phyloP scores from a whole-genome alignment of 2,888 invertebrate species.

The Branchellion lobata region DNA sequence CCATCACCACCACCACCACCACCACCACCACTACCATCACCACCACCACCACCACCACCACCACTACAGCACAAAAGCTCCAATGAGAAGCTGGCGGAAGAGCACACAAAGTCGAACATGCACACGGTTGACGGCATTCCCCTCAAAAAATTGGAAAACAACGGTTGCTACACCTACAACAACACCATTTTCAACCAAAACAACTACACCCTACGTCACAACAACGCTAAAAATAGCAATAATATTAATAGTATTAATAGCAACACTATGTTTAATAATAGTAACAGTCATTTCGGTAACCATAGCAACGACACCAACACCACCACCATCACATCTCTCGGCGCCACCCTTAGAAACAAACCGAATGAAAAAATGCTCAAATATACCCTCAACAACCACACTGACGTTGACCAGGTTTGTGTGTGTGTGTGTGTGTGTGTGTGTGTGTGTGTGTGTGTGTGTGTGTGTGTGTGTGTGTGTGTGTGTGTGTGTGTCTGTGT shows the following conservation, averaged over 20 bases:
- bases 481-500: background rate
- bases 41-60: background rate
- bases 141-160: conserved; percentile 32
- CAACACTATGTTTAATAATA: background rate
- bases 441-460: conserved; percentile 29
- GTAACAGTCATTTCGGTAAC: background rate
- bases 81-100: conserved; percentile 28
- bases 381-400: conserved; percentile 11
- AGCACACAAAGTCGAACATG: conserved; percentile 27
- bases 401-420: conserved; percentile 5
- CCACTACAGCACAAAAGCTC: conserved; percentile 15
- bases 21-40: background rate
- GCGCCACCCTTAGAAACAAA: conserved; percentile 17
- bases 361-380: background rate
- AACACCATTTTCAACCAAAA: conserved; percentile 41
- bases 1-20: background rate
- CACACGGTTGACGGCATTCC: conserved; percentile 36
- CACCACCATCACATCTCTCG: background rate
- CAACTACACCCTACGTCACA: background rate
- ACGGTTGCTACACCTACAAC: conserved; percentile 42
- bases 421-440: conserved; percentile 29
- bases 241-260: too few species aligned
- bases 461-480: conserved; percentile 17
- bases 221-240: background rate
- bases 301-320: background rate